Percentiles rank a stretch among this genome's conserved stretches.
These are phyloP conservation scores for Mythimna lalbum DNA, from an alignment of 2,888 invertebrate species.

Conservation along the genomic window DNA sequence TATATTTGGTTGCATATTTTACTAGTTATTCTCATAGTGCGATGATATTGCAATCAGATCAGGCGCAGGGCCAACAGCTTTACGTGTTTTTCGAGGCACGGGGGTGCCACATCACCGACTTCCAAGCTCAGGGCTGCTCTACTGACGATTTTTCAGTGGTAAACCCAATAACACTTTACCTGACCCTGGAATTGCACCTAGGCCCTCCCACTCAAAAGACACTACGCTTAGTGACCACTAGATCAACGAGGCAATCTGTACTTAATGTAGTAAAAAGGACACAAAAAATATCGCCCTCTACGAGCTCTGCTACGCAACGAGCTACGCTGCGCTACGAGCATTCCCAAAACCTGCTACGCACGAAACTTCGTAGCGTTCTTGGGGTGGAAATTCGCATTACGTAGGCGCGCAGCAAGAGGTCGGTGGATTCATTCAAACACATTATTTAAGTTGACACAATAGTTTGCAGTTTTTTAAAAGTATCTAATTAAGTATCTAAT, in stretches of 20 bases:
- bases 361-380: slow-evolving; percentile 8
- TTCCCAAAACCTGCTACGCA: slow-evolving; percentile 22
- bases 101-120: no score
- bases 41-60: no score
- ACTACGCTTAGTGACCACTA: not conserved
- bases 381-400: slow-evolving; percentile 4
- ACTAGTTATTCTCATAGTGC: no score
- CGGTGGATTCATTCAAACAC: not conserved
- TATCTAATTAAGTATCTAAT: no score
- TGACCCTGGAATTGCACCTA: no score
- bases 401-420: not conserved
- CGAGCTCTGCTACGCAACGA: not conserved
- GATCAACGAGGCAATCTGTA: no score
- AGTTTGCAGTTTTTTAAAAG: not conserved
- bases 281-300: not conserved
- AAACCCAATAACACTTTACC: no score
- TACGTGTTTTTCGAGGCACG: no score
- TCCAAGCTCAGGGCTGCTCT: no score
- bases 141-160: no score
- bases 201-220: not conserved
- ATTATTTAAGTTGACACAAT: not conserved
- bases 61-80: no score
- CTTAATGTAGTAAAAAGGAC: not conserved
- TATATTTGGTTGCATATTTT: no score
- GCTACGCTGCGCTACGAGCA: slow-evolving; percentile 17